Evolutionary conservation across 2,888 invertebrate genomes (phyloP).

Genomic region (Ennomos fuscantarius): DNA sequence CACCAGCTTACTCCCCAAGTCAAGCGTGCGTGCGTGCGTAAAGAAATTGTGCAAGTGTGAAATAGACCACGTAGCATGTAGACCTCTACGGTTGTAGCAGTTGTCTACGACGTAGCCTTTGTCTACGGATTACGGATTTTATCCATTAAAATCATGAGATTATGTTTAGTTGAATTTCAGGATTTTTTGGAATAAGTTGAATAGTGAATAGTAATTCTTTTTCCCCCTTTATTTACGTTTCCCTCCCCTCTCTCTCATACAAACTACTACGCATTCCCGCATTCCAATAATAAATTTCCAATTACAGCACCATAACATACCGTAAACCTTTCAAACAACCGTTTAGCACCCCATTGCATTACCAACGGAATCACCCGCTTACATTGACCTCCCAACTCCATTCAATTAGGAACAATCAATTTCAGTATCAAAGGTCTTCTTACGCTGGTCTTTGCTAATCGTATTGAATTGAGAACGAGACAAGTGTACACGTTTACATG

Average conservation of each 20-base stretch:
- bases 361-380: constrained; percentile 24
- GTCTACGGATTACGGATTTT: too few species aligned
- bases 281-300: constrained; percentile 46
- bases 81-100: too few species aligned
- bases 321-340: constrained; percentile 39
- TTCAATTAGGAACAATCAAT: constrained; percentile 6
- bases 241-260: constrained; percentile 33
- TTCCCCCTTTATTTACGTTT: constrained; percentile 7
- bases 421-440: constrained; percentile 17
- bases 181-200: too few species aligned
- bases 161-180: too few species aligned
- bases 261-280: constrained; percentile 41
- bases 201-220: not conserved
- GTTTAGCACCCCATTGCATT: constrained; percentile 37
- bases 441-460: constrained; percentile 46
- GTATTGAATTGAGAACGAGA: constrained; percentile 64
- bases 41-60: too few species aligned
- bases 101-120: too few species aligned
- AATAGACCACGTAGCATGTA: too few species aligned
- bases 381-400: constrained; percentile 19
- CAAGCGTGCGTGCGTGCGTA: too few species aligned
- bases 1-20: too few species aligned
- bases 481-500: constrained; percentile 29
- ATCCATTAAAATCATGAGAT: too few species aligned
- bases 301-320: constrained; percentile 41